phyloP scores from a whole-genome alignment of 2,797 vertebrate species.

The Syngnathus acus region DNA sequence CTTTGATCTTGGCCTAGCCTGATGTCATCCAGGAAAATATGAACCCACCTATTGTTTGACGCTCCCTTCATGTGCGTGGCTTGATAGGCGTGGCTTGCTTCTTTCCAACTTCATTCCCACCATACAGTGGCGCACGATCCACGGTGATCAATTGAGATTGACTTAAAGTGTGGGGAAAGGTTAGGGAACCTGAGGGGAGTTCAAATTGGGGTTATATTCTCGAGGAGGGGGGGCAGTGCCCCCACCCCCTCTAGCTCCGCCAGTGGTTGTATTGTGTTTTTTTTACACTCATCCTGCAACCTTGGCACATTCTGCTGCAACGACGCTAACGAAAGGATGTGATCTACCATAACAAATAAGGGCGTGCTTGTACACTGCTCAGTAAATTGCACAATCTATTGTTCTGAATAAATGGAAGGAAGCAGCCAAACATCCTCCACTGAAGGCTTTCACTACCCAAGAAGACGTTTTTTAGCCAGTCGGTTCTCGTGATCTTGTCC shows the following conservation, averaged over 20 bases:
- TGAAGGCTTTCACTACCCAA: conserved; percentile 37
- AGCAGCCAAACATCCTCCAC: conserved; percentile 38
- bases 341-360: conserved; percentile 47
- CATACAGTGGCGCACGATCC: no score
- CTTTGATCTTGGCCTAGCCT: background rate
- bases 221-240: no score
- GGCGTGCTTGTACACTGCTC: background rate
- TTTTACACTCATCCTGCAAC: background rate
- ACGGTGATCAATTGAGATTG: no score
- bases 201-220: no score
- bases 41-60: conserved; percentile 24
- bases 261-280: background rate
- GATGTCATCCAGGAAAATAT: conserved; percentile 22
- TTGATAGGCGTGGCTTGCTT: no score
- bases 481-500: background rate
- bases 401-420: conserved; percentile 58
- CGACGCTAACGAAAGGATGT: conserved; percentile 41
- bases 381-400: conserved; percentile 39
- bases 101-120: no score
- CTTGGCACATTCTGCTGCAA: background rate
- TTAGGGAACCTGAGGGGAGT: no score
- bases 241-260: no score
- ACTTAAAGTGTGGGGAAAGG: no score
- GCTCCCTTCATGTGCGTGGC: background rate
- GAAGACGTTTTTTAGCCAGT: conserved; percentile 1